Evolutionary conservation across 2,113 vertebrate genomes (phyloP).

Genomic region (Myrmophylax atrothorax): DNA sequence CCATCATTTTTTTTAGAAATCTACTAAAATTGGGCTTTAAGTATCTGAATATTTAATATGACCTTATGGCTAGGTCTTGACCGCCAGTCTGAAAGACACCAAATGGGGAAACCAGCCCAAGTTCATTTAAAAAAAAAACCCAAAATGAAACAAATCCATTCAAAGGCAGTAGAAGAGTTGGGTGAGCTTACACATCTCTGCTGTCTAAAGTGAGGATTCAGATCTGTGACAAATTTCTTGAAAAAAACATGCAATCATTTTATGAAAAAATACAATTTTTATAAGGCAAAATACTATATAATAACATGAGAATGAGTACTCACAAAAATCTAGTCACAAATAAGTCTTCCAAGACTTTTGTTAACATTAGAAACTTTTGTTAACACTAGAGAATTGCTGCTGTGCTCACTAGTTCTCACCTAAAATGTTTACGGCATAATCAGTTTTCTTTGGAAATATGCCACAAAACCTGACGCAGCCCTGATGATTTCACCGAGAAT

Average conservation of each 20-base stretch:
- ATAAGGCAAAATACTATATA: too few species aligned
- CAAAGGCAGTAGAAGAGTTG: not conserved
- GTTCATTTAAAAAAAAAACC: not conserved
- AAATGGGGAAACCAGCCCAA: fast-evolving
- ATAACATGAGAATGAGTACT: not conserved
- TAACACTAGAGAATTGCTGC: not conserved
- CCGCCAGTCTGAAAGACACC: not conserved
- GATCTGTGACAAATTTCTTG: too few species aligned
- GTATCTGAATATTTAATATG: not conserved
- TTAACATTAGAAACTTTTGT: not conserved
- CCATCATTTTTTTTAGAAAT: not conserved
- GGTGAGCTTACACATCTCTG: not conserved
- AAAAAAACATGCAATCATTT: too few species aligned
- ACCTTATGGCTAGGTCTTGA: not conserved
- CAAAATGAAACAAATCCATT: not conserved
- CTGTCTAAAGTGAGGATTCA: too few species aligned
- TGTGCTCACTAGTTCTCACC: not conserved
- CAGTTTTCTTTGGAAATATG: not conserved
- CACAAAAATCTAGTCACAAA: not conserved
- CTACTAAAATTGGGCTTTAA: not conserved
- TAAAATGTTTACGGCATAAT: not conserved
- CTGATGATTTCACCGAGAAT: not conserved
- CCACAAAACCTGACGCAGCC: not conserved
- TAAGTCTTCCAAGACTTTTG: not conserved
- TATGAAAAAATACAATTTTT: too few species aligned